Evolutionary conservation across 2,888 invertebrate species (phyloP), one percentile per base, ranked within the genome.

Genomic region (Drosophila conformis): DNA sequence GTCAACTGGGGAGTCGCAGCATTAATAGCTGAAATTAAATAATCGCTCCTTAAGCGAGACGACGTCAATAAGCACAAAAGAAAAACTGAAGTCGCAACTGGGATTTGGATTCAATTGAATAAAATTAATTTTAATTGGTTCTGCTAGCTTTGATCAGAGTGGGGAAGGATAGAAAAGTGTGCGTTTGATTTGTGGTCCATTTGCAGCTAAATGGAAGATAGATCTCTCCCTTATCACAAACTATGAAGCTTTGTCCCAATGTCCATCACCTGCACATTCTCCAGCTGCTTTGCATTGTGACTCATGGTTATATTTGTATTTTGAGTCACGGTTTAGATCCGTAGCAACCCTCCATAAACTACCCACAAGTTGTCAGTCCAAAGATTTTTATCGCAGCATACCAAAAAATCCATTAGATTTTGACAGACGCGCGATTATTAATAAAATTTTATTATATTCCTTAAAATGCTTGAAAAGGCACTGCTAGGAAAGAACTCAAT

Each of bases 1-100:
- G 79, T 33, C 72, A 63, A 76, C 82, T 80, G 70, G 78, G 82
- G 83, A 83, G 69, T 78, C 68, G 51, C 72, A 74, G 80, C 89
- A 87, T 88, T 85, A 85, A 85, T 85, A 85, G 85, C 85, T 88
- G 73, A 85, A 90, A 85, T 85, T 89, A 89, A 85, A 89, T 85
- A 85, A 85, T 89, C 90, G 83, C 73, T 90, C 78, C 90, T 88
- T 80, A 83, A 85, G 90, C 86, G 81, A 81, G 38, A 62, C 65
- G 57, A 67, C 52, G 73, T 46, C 74, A 53, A 58, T 49, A 36
- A 68, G 53, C 53, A 81, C 78, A 78, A 78, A 78, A 78, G 78
- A 73, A 78, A 78, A 73, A 78, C 74, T 78, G 83, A 83, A 80
- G 71, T 78, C 83, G 75, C 90, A 60, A 78, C 67, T 78, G 88